Evolutionary conservation across 2,113 vertebrate species (phyloP), one percentile per base, ranked within the genome.

Genomic region (Crocuta crocuta): DNA sequence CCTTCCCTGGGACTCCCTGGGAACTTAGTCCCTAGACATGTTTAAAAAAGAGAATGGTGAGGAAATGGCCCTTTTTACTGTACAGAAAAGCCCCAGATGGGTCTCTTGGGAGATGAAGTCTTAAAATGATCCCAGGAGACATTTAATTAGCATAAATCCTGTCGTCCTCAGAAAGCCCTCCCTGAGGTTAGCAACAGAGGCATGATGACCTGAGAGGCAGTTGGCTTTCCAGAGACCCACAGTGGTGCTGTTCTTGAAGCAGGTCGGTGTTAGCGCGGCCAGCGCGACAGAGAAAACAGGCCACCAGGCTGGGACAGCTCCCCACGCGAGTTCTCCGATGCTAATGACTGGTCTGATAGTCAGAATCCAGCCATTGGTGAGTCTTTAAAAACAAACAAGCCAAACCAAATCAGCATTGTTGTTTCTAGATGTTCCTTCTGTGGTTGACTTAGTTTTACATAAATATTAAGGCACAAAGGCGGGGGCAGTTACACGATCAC

Each of bases 1-100:
- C 21, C 92, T 96, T 89, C 88, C 80, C 84, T 81, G 48, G 43
- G 92, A n/a, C 85, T 79, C 76, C 90, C 81, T 83, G 83, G 71
- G 96, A 96, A 76, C 66, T 83, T 28, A 65, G 91, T 90, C 95
- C 55, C 63, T 33, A 39, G 65, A 63, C 71, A 89, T 70, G 68
- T 86, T 93, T 97, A 68, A 79, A 81, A 94, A 83, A 91, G 84
- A 45, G 45, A 65, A 45, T 80, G 83, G 48, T 33, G 48, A 93
- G 70, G 89, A 94, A 96, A 71, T 31, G 61, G 70, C 10, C 53
- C 19, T 73, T 92, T 92, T 85, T 31, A 65, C 78, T 94, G 8
- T 35, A 81, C 71, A 26, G 90, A 68, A 92, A 74, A 92, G 53
- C 50, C 70, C 92, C 65, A 3, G 7, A n/a, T 24, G 15, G 71